These are phyloP conservation scores for Crocodylus rhombifer DNA, from an alignment of 2,797 vertebrate genomes.

Conservation along the genomic window DNA sequence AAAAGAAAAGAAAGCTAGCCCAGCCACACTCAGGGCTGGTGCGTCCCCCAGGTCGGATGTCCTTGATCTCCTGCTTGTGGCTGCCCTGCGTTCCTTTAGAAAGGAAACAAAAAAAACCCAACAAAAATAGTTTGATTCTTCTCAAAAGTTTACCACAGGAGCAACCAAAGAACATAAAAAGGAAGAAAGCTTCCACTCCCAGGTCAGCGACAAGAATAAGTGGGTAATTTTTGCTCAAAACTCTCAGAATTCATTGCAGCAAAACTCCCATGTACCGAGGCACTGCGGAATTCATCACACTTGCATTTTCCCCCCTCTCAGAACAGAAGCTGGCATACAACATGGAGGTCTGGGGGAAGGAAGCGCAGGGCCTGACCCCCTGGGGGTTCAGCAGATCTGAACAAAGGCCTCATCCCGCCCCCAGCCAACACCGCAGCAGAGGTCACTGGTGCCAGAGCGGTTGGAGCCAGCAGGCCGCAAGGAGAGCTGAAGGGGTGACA, in stretches of 20 bases:
- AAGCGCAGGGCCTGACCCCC: neutral
- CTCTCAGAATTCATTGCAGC: slow-evolving; percentile 71
- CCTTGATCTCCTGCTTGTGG: slow-evolving; percentile 76
- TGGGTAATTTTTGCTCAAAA: slow-evolving; percentile 61
- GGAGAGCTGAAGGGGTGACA: neutral
- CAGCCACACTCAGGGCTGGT: slow-evolving; percentile 61
- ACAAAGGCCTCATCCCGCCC: slow-evolving; percentile 9
- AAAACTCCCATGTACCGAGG: slow-evolving; percentile 74
- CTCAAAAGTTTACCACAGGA: slow-evolving; percentile 73
- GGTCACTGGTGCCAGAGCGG: slow-evolving; percentile 21
- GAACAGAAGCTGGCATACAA: slow-evolving; percentile 36
- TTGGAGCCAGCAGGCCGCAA: neutral
- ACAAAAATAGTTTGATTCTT: slow-evolving; percentile 61
- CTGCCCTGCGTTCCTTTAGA: slow-evolving; percentile 74
- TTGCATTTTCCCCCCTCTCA: slow-evolving; percentile 68
- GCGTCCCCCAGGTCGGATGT: slow-evolving; percentile 66
- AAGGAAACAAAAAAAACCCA: slow-evolving; percentile 51
- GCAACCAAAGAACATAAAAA: slow-evolving; percentile 55
- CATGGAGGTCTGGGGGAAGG: slow-evolving; percentile 26
- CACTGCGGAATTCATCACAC: slow-evolving; percentile 77
- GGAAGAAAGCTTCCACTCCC: slow-evolving; percentile 73
- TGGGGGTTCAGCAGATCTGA: slow-evolving; percentile 60
- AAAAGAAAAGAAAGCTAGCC: neutral
- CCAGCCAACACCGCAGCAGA: slow-evolving; percentile 11
- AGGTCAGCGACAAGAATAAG: slow-evolving; percentile 60